A percentile compares a stretch with the other conserved stretches of the same genome.
These are phyloP conservation scores for Lutjanus argentimaculatus DNA, from an alignment of 2,797 vertebrate species.

Conservation along the genomic window DNA sequence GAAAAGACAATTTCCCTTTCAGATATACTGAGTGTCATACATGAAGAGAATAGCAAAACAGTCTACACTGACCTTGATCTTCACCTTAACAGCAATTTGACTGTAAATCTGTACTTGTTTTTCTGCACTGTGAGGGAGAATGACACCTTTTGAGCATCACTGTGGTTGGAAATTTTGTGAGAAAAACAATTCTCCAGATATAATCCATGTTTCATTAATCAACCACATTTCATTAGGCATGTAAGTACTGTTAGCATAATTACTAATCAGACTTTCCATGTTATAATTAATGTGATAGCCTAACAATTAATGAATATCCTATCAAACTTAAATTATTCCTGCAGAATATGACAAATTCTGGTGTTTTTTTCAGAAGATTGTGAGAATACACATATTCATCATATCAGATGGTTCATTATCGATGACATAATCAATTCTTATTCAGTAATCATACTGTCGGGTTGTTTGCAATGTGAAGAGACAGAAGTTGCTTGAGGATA, in stretches of 20 bases:
- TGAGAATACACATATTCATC: slow-evolving; percentile 30
- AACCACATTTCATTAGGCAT: slow-evolving; percentile 3
- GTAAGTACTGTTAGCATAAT: slow-evolving; percentile 14
- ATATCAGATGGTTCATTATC: slow-evolving; percentile 32
- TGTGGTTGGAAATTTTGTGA: background rate
- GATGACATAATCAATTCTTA: slow-evolving; percentile 33
- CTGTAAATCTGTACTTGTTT: slow-evolving; percentile 14
- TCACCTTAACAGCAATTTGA: background rate
- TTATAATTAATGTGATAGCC: slow-evolving; percentile 6
- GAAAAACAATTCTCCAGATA: slow-evolving; percentile 3
- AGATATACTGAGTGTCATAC: background rate
- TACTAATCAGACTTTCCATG: slow-evolving; percentile 21
- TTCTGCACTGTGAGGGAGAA: background rate
- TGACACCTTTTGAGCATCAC: background rate
- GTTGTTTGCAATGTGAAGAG: slow-evolving; percentile 41
- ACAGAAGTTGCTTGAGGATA: slow-evolving; percentile 3
- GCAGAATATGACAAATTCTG: slow-evolving; percentile 26
- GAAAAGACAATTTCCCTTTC: background rate
- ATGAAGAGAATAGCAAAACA: background rate
- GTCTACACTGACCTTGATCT: background rate
- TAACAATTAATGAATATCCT: slow-evolving; percentile 36
- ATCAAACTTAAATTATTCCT: background rate
- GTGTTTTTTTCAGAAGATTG: background rate
- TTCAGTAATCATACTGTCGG: slow-evolving; percentile 35
- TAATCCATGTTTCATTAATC: background rate